A percentile compares a stretch with the other conserved stretches of the same genome.
These are phyloP conservation scores for Bos taurus DNA, from an alignment of 2,113 vertebrate species.

Conservation along the genomic window ARS-UCD2.0 NC_037351.1:32768501-32769000, in stretches of 20 bases:
- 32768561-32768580: background rate
- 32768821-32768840: background rate
- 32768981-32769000: background rate
- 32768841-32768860: background rate
- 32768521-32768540: background rate
- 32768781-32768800: background rate
- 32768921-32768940: background rate
- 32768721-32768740: background rate
- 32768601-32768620: background rate
- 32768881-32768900: conserved; percentile 3
- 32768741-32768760: background rate
- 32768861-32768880: background rate
- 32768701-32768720: background rate
- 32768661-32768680: background rate
- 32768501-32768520: background rate
- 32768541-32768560: background rate
- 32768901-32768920: background rate
- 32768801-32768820: background rate
- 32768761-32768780: background rate
- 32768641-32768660: background rate
- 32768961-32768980: background rate
- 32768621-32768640: background rate
- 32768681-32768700: background rate
- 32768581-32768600: background rate
- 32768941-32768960: background rate